Conservation (phyloP, 2,888 invertebrate genomes). For the Tenthredo livida region DNA sequence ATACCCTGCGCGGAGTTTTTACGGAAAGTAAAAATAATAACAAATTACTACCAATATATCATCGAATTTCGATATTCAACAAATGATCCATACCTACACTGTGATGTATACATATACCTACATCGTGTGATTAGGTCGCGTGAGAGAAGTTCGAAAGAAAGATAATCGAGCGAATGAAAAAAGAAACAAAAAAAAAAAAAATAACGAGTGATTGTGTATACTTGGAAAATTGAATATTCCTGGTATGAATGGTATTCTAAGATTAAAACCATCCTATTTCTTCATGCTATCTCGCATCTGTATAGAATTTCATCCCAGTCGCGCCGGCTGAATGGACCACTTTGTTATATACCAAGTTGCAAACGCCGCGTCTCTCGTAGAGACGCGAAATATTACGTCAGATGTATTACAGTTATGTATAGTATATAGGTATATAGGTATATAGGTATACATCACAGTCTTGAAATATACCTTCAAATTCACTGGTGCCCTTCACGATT, state of each 20-base stretch:
- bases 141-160: not conserved
- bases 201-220: not conserved
- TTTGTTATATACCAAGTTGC: not conserved
- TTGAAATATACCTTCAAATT: slow-evolving; percentile 8
- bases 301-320: not conserved
- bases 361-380: not conserved
- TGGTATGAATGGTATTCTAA: not conserved
- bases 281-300: not conserved
- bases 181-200: too few relatives aligned
- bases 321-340: not conserved
- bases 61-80: not conserved
- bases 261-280: not conserved
- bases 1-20: not conserved
- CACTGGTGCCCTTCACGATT: not conserved
- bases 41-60: too few relatives aligned
- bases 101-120: too few relatives aligned
- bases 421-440: too few relatives aligned
- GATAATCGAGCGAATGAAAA: too few relatives aligned
- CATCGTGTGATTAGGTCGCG: too few relatives aligned
- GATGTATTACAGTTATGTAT: not conserved
- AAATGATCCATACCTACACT: too few relatives aligned
- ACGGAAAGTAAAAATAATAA: not conserved
- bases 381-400: not conserved
- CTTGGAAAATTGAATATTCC: not conserved
- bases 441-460: not conserved